Conservation (phyloP, 2,888 invertebrate genomes). For the Anagyrus pseudococci region DNA sequence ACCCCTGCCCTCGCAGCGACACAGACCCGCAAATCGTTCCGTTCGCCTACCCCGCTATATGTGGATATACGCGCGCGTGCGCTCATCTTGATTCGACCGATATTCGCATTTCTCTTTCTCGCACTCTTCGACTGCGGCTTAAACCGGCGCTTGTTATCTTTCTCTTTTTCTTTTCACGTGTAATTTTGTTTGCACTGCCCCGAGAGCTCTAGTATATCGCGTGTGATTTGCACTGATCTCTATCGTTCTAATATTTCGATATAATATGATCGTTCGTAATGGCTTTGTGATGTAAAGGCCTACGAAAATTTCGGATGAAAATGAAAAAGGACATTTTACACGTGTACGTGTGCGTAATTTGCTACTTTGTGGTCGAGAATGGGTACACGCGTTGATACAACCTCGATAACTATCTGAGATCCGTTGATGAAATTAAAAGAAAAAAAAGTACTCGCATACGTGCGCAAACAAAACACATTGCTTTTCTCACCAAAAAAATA, state of each 20-base stretch:
- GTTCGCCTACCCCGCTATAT: not conserved
- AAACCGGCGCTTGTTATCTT: not conserved
- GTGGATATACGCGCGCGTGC: not conserved
- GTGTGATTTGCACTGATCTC: not conserved
- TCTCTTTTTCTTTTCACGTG: slow-evolving; percentile 6
- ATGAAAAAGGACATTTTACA: too few relatives aligned
- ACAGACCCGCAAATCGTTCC: slow-evolving; percentile 11
- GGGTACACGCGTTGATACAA: too few relatives aligned
- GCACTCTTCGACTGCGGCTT: not conserved
- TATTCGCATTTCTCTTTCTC: not conserved
- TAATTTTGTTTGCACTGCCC: slow-evolving; percentile 28
- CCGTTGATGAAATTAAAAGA: too few relatives aligned
- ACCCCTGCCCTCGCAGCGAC: slow-evolving; percentile 10
- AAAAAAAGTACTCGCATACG: too few relatives aligned
- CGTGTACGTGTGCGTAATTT: too few relatives aligned
- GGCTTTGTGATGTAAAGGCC: too few relatives aligned
- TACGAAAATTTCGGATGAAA: too few relatives aligned
- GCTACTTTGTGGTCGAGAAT: too few relatives aligned
- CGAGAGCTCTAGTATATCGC: not conserved
- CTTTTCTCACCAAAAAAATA: too few relatives aligned
- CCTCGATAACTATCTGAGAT: too few relatives aligned
- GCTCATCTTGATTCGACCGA: slow-evolving; percentile 15
- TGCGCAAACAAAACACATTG: too few relatives aligned
- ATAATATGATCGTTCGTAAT: too few relatives aligned
- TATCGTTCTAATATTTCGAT: not conserved